Evolutionary conservation across 2,113 vertebrate species (phyloP), one percentile per base, ranked within the genome.

Genomic region (Daubentonia madagascariensis): DNA sequence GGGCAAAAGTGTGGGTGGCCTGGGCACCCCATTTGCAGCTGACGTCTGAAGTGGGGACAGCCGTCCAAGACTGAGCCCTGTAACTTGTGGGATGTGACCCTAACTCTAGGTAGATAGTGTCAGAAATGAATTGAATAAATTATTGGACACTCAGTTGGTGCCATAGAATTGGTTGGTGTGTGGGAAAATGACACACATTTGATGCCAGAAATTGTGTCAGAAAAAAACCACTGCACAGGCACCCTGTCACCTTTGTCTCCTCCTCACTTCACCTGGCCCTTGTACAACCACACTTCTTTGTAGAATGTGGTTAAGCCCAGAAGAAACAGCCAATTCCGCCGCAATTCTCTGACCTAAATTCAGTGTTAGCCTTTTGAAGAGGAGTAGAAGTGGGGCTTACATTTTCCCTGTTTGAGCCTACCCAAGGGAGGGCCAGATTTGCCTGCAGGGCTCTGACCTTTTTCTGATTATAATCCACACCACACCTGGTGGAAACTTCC

Each of bases 341-440:
- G 40, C 50, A 84, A 2, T 79, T 86, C 54, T 96, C 54, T 98
- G 95, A 97, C 96, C 95, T 97, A 90, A 45, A 97, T 97, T 97
- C 68, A 80, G 48, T n/a, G 35, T n/a, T 45, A 52, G 25, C 16
- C 43, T 92, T 90, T 96, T 73, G 78, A 91, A 86, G 78, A 45
- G 16, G 18, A n/a, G 2, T 11, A 59, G 67, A 93, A 91, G 23
- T 32, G 20, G 89, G 63, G 61, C 18, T 84, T 45, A 73, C 32
- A 20, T 80, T 22, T 85, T 85, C 45, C 61, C 73, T 30, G 0
- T 52, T 76, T 11, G 52, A 83, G 83, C 30, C 50, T 87, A 65
- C 40, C 13, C 30, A 16, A 57, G 22, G 25, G 61, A 79, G 40
- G 84, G 40, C 52, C 73, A 52, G 73, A 43, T 73, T 92, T 78